Base-by-base conservation (phyloP, 35 echinoderm and acorn worm species). In the Patiria miniata region DNA sequence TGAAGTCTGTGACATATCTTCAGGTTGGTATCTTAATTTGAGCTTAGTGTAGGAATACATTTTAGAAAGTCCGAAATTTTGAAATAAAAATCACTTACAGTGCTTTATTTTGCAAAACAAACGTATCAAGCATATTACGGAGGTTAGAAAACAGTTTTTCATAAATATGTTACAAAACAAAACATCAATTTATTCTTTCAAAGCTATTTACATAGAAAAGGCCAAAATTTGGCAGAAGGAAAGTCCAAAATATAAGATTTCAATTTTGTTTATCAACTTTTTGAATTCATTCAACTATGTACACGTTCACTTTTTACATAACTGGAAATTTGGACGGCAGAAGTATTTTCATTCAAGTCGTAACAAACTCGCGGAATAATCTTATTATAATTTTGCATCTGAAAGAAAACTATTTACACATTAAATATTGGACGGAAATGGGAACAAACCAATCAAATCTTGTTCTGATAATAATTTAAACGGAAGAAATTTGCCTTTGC, bases 91-190 rank as follows among this genome's bases (percentile, higher is more conserved):
- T n/a, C n/a, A n/a, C n/a, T n/a, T n/a, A 12, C 42, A 47, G 42
- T 47, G 42, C 34, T 73, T 73, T 36, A 73, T 26, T 73, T 73
- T 73, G 19, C 2, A 73, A 73, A 73, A 73, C 65, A 16, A 73
- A 73, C 26, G 2, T 73, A 32, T 73, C 14, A 73, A 23, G 65
- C 65, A 73, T 34, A 18, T 73, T 34, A 36, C 10, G 65, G 34
- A 36, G 29, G 26, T 30, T 73, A 9, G 65, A 73, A 73, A 73
- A 73, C 26, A 1, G 29, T 73, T 34, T 73, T 73, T 26, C 65
- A 73, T 14, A 73, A 34, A 14, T 36, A 73, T 73, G 23, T 73
- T 73, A 73, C 65, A 73, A 60, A 10, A 26, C 29, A 22, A 73
- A 73, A 73, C 29, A 15, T 68, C 34, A 73, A 28, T 26, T 22